Conservation (phyloP, 2,113 vertebrate species). For the Lasiurus borealis region DNA sequence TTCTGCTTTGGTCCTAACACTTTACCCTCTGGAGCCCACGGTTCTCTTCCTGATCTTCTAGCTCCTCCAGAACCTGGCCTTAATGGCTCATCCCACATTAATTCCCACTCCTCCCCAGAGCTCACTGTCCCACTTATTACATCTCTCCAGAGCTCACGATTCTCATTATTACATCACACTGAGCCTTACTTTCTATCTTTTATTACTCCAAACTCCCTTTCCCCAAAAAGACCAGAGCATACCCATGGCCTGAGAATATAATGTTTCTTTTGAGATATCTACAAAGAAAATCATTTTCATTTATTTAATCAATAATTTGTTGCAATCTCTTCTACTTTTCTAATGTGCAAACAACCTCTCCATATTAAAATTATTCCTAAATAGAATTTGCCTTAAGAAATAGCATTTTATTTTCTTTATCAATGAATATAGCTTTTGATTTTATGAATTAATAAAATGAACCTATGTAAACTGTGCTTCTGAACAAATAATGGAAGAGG, state of each 20-base stretch:
- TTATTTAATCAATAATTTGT: neutral
- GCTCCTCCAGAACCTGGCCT: neutral
- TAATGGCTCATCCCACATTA: neutral
- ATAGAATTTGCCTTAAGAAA: slow-evolving; percentile 26
- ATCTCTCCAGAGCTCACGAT: neutral
- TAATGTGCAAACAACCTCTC: neutral
- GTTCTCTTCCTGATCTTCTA: neutral
- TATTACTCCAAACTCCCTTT: neutral
- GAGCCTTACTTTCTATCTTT: neutral
- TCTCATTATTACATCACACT: neutral
- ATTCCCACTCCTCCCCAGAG: neutral
- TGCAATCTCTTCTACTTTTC: neutral
- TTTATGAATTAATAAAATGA: slow-evolving; percentile 48
- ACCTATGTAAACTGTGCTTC: slow-evolving; percentile 33
- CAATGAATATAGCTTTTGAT: neutral
- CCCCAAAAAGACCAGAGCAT: neutral
- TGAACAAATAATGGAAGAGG: slow-evolving; percentile 42
- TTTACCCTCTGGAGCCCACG: neutral
- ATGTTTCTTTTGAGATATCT: neutral
- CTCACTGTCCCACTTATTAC: too few relatives aligned
- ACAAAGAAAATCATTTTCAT: neutral
- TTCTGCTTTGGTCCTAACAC: neutral
- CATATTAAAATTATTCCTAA: slow-evolving; percentile 32
- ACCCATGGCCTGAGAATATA: neutral
- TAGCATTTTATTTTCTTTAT: slow-evolving; percentile 21